Evolutionary conservation across 2,888 invertebrate genomes (phyloP), one percentile per base, ranked within the genome.

Genomic region (Heliothis peltigera): DNA sequence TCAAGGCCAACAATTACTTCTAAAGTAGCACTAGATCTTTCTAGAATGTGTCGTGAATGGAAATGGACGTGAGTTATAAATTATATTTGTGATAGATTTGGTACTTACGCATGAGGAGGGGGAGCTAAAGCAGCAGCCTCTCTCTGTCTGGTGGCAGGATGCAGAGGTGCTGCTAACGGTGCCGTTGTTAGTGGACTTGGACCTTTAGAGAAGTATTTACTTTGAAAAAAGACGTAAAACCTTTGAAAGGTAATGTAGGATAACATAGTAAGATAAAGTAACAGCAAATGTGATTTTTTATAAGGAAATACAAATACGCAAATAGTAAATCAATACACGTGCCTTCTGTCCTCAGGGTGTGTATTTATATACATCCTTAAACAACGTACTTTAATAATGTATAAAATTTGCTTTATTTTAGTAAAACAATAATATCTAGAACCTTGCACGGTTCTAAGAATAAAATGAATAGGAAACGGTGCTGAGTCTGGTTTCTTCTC

Each of bases 51-150:
- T 84, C 79, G 87, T 92, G 93, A 91, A 73, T 87, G 88, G 91
- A 89, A 89, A 93, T 94, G 93, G 89, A 70, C 69, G 83, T 94
- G 93, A 90, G 73, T 54, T 71, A 53, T 1, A 35, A 52, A 1
- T 7, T 53, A 61, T 51, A 53, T 64, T 17, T 56, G 25, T 61
- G 63, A 69, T 72, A 21, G 61, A 15, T 64, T 42, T 55, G 53
- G 68, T 86, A 92, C 93, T 93, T 88, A 94, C 95, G 93, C 91
- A 67, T 95, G 94, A 51, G 92, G 92, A 1, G 95, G 95, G 2
- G 95, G 95, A 6, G 95, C 94, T 51, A 95, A 85, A 0, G 93
- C 94, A 3, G 94, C 93, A 25, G 91, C 89, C 66, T 94, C 94
- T 73, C 92, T 81, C 79, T 92, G 90, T 64, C 93, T 84, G 21